phyloP scores from a whole-genome alignment of 2,888 invertebrate species.

The Julus scanicus region DNA sequence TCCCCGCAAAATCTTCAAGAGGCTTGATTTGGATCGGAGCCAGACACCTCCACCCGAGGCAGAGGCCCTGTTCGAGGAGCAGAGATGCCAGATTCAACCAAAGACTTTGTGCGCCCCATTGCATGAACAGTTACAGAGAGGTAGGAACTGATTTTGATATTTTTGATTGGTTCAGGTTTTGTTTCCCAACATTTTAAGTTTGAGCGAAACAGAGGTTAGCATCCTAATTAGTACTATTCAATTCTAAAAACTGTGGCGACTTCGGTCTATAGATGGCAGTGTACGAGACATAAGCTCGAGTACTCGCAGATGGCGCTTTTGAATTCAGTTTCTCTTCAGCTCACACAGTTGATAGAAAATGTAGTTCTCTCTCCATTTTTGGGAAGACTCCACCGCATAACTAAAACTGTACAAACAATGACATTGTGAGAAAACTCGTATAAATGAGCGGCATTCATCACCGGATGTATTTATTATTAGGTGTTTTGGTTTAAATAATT shows the following conservation, averaged over 20 bases:
- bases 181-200: background rate
- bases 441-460: background rate
- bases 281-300: background rate
- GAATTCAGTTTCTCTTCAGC: background rate
- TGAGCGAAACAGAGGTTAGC: background rate
- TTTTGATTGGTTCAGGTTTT: background rate
- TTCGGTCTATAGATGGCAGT: background rate
- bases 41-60: conserved; percentile 23
- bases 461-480: background rate
- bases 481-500: background rate
- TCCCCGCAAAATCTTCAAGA: conserved; percentile 84
- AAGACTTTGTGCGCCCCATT: conserved; percentile 19
- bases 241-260: background rate
- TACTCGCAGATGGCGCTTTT: background rate
- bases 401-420: background rate
- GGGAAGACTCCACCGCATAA: background rate
- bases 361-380: background rate
- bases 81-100: conserved; percentile 40
- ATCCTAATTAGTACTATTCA: background rate
- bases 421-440: background rate
- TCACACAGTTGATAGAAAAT: background rate
- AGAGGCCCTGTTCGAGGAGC: conserved; percentile 54
- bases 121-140: conserved; percentile 48
- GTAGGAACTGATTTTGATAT: conserved; percentile 20
- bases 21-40: conserved; percentile 67